phyloP scores from a whole-genome alignment of 2,797 vertebrate species.

The Melanotaenia boesemani region DNA sequence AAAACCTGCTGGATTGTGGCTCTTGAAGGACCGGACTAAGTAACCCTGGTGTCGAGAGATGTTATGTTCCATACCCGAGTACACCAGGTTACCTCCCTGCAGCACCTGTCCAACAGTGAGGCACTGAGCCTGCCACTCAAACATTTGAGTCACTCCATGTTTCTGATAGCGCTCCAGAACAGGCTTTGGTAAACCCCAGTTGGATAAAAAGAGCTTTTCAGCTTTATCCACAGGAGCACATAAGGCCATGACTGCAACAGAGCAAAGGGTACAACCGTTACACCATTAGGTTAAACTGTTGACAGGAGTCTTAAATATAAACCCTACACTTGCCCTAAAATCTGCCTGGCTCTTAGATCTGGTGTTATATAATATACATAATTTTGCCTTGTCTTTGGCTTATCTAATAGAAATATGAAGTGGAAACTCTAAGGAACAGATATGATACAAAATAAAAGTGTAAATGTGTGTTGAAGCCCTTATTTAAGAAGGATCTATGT shows the following conservation, averaged over 20 bases:
- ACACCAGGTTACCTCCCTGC: slow-evolving; percentile 93
- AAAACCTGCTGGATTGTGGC: too few species aligned
- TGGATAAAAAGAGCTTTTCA: slow-evolving; percentile 91
- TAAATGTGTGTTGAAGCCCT: not conserved
- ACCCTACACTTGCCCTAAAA: not conserved
- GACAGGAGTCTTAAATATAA: not conserved
- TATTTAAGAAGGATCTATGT: not conserved
- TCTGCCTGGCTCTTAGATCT: too few species aligned
- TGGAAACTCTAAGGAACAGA: not conserved
- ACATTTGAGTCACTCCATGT: slow-evolving; percentile 91
- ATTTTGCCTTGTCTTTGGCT: not conserved
- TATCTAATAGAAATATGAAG: not conserved
- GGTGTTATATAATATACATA: not conserved
- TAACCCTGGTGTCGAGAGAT: too few species aligned
- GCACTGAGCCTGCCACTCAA: slow-evolving; percentile 98
- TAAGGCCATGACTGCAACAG: slow-evolving; percentile 82
- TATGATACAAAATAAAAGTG: not conserved
- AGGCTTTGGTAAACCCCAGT: slow-evolving; percentile 91
- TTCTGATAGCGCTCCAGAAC: slow-evolving; percentile 91
- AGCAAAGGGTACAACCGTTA: slow-evolving; percentile 2
- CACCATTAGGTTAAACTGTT: not conserved
- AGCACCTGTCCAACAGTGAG: slow-evolving; percentile 90
- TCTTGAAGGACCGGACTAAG: too few species aligned
- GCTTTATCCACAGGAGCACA: slow-evolving; percentile 81
- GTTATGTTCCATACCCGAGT: slow-evolving; percentile 87